phyloP scores from a whole-genome alignment of 2,113 vertebrate genomes.

The Crocuta crocuta region DNA sequence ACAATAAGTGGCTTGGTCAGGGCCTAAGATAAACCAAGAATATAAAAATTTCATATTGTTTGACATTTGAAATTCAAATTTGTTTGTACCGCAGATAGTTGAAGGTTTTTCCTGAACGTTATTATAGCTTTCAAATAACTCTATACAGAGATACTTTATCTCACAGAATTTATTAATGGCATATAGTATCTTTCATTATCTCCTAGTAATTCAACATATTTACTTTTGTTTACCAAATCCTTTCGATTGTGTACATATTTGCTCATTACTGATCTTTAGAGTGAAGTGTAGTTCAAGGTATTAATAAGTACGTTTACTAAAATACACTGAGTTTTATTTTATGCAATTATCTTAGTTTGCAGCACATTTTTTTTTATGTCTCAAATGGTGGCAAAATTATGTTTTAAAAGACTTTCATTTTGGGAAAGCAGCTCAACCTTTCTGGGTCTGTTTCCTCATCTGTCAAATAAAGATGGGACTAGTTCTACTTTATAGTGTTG shows the following conservation, averaged over 20 bases:
- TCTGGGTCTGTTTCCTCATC: background rate
- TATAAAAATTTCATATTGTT: background rate
- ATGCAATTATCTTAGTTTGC: background rate
- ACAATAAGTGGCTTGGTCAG: background rate
- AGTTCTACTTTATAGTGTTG: background rate
- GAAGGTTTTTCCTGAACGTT: background rate
- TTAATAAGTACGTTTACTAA: background rate
- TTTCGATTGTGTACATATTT: background rate
- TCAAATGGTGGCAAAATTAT: background rate
- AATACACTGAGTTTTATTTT: constrained; percentile 2
- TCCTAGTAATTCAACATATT: background rate
- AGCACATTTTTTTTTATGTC: background rate
- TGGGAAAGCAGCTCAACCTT: background rate
- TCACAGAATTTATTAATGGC: background rate
- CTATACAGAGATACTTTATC: background rate
- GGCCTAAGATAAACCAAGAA: constrained; percentile 24
- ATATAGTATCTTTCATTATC: background rate
- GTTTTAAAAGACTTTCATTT: background rate
- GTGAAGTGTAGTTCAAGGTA: background rate
- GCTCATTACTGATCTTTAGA: background rate
- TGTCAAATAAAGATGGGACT: background rate
- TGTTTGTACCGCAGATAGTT: background rate
- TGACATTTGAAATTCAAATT: constrained; percentile 18
- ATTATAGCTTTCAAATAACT: background rate
- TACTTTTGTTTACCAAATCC: constrained; percentile 5